phyloP scores from a whole-genome alignment of 1,140 invertebrate species.

The Metaphire vulgaris region DNA sequence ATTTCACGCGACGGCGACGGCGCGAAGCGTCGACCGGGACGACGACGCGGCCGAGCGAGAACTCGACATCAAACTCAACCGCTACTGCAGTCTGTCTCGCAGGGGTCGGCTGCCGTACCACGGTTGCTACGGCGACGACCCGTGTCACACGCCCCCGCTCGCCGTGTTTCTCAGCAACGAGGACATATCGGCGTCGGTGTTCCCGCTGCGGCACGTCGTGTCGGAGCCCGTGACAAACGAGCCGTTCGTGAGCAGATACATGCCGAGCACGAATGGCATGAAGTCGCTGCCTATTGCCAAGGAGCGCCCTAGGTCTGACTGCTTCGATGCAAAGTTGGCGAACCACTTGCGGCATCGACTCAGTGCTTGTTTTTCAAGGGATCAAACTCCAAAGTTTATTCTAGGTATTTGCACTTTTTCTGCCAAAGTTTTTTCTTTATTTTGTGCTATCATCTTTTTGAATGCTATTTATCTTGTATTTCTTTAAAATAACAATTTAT shows the following conservation, averaged over 20 bases:
- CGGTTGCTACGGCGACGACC: not conserved
- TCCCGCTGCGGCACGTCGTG: conserved; percentile 8
- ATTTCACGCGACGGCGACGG: not conserved
- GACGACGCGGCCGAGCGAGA: not conserved
- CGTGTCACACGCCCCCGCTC: conserved; percentile 10
- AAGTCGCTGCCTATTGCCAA: not conserved
- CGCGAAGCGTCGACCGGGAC: not conserved
- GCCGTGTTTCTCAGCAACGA: conserved; percentile 16
- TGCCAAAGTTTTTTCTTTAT: not conserved
- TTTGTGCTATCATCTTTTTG: no score
- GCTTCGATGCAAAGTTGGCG: not conserved
- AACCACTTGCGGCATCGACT: not conserved
- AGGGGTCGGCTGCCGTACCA: not conserved
- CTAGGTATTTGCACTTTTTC: not conserved
- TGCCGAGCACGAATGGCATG: not conserved
- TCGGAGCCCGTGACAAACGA: conserved; percentile 5
- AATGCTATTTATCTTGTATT: no score
- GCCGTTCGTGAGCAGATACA: not conserved
- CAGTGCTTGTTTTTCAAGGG: not conserved
- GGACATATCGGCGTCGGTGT: not conserved
- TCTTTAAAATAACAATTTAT: no score
- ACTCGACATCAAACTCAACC: not conserved
- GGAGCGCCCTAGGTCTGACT: not conserved
- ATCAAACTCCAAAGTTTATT: not conserved
- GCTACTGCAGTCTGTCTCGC: not conserved